Evolutionary conservation across 2,797 vertebrate genomes (phyloP).

Genomic region (Acanthiza pusilla): DNA sequence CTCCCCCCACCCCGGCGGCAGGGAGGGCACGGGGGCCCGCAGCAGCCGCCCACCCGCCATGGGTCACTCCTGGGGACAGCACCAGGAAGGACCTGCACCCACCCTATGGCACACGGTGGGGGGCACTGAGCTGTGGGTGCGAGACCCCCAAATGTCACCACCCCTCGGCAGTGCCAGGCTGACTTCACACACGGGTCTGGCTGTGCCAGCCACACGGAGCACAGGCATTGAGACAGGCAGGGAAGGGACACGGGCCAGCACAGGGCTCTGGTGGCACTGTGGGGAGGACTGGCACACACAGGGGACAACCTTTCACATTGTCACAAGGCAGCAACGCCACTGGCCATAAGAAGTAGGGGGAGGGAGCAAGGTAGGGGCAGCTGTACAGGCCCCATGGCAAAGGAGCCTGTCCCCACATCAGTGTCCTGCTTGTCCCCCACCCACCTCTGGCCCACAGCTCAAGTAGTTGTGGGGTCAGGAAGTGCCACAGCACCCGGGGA

Average conservation of each 20-base stretch:
- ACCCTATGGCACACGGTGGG: accelerated
- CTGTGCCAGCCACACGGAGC: not conserved
- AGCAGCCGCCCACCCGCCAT: not conserved
- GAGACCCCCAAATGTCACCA: not conserved
- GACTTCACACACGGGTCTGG: not conserved
- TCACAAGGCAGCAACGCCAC: not conserved
- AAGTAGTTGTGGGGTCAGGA: accelerated
- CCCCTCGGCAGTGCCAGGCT: not conserved
- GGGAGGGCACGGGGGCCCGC: accelerated
- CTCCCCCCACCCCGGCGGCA: accelerated
- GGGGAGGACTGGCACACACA: not conserved
- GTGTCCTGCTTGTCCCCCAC: not conserved
- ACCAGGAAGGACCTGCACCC: not conserved
- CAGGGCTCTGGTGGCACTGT: not conserved
- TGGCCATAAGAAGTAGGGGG: not conserved
- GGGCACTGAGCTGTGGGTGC: not conserved
- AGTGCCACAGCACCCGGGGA: not conserved
- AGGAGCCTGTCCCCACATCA: not conserved
- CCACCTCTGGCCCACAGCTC: not conserved
- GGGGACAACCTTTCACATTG: not conserved
- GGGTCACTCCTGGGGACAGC: not conserved
- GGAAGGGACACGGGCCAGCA: not conserved
- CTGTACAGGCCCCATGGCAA: not conserved
- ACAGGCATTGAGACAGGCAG: not conserved
- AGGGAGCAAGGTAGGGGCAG: not conserved